Evolutionary conservation across 2,113 vertebrate species (phyloP).

Genomic region (Tricholaema leucomelas): DNA sequence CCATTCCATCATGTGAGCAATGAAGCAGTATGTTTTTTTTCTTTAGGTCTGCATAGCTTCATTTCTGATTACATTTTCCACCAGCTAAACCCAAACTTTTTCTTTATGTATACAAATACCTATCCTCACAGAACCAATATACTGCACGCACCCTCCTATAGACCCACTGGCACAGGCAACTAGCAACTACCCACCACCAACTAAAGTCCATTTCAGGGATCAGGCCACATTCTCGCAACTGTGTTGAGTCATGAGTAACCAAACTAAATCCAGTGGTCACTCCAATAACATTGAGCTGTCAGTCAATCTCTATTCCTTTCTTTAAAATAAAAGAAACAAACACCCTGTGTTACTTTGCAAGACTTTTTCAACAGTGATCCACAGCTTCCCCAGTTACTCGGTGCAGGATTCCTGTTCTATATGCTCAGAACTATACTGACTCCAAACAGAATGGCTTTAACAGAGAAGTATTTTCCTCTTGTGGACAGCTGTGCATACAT

Average conservation of each 20-base stretch:
- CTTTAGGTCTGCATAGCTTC: not conserved
- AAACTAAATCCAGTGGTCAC: not conserved
- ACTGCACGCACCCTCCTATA: not conserved
- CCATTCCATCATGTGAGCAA: fast-evolving
- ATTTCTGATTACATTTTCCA: not conserved
- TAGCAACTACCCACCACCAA: not conserved
- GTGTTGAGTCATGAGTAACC: not conserved
- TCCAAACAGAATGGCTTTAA: not conserved
- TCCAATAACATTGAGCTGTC: not conserved
- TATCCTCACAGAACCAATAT: not conserved
- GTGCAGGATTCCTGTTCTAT: not conserved
- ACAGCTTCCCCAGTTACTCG: not conserved
- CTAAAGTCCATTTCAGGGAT: not conserved
- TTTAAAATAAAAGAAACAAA: not conserved
- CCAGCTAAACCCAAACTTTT: not conserved
- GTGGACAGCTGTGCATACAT: not conserved
- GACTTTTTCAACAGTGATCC: not conserved
- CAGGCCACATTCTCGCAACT: not conserved
- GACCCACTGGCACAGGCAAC: not conserved
- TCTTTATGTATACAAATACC: fast-evolving
- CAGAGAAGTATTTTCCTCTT: not conserved
- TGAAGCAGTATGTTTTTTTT: not conserved
- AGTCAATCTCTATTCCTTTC: not conserved
- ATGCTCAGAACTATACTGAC: not conserved
- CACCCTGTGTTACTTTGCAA: not conserved